Conservation (phyloP, 2,797 vertebrate species). For the Spheniscus humboldti region DNA sequence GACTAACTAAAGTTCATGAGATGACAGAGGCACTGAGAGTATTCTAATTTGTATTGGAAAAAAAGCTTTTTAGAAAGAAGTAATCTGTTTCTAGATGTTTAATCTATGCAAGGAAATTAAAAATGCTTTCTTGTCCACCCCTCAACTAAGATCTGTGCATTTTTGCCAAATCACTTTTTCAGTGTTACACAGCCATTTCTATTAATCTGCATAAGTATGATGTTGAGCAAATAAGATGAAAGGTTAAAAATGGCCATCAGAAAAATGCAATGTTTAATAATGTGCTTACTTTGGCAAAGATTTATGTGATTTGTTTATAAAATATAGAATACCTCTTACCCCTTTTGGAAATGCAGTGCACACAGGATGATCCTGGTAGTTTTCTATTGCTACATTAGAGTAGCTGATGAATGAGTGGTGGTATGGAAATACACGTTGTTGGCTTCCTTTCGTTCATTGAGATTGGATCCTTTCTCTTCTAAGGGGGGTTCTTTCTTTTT, state of each 20-base stretch:
- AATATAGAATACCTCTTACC: not conserved
- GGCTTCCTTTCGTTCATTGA: not conserved
- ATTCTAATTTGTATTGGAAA: not conserved
- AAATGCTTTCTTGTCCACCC: not conserved
- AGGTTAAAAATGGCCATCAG: not conserved
- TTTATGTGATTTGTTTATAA: not conserved
- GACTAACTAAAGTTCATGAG: not conserved
- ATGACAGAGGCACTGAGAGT: not conserved
- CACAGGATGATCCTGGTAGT: not conserved
- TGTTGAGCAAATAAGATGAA: not conserved
- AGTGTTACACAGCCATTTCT: not conserved
- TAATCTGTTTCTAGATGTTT: not conserved
- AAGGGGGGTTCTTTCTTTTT: not conserved
- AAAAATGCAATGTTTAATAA: not conserved
- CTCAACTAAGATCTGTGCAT: rapidly evolving
- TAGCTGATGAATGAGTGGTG: not conserved
- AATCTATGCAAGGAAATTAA: not conserved
- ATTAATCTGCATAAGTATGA: not conserved
- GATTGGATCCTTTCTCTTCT: not conserved
- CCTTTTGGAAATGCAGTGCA: not conserved
- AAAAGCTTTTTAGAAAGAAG: not conserved
- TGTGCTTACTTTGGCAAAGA: not conserved
- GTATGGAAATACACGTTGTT: not conserved
- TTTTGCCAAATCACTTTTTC: not conserved
- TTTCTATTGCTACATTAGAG: not conserved